Conservation (phyloP, 2,113 vertebrate genomes). For the Scomber japonicus region DNA sequence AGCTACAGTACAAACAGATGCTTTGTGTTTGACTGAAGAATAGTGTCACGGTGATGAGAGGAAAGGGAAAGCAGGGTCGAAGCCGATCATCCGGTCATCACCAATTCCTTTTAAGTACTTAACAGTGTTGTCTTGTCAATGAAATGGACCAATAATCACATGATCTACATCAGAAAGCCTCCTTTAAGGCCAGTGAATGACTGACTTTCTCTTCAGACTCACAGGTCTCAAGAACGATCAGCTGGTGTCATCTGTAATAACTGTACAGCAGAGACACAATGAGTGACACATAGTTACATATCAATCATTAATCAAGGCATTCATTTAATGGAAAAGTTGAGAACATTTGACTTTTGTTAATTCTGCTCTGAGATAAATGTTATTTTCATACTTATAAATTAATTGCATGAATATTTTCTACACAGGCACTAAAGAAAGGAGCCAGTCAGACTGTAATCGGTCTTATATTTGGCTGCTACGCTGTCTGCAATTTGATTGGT, state of each 20-base stretch:
- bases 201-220: background rate
- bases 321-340: background rate
- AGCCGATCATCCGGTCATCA: background rate
- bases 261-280: background rate
- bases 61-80: background rate
- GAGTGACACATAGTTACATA: background rate
- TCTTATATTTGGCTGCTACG: slow-evolving; percentile 95
- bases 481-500: slow-evolving; percentile 87
- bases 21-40: no score
- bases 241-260: background rate
- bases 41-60: no score
- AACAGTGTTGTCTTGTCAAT: background rate
- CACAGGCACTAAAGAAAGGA: slow-evolving; percentile 92
- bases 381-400: background rate
- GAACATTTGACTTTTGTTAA: background rate
- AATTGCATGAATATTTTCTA: background rate
- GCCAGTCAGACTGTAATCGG: slow-evolving; percentile 90
- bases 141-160: background rate
- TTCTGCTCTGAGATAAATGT: background rate
- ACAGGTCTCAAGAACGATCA: background rate
- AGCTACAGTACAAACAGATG: no score
- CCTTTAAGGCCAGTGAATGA: slow-evolving; percentile 13
- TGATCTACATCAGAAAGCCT: slow-evolving; percentile 11
- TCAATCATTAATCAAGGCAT: background rate
- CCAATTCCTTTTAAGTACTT: background rate